Evolutionary conservation across 1,140 invertebrate species (phyloP).

Genomic region (Brachionus rotundiformis): DNA sequence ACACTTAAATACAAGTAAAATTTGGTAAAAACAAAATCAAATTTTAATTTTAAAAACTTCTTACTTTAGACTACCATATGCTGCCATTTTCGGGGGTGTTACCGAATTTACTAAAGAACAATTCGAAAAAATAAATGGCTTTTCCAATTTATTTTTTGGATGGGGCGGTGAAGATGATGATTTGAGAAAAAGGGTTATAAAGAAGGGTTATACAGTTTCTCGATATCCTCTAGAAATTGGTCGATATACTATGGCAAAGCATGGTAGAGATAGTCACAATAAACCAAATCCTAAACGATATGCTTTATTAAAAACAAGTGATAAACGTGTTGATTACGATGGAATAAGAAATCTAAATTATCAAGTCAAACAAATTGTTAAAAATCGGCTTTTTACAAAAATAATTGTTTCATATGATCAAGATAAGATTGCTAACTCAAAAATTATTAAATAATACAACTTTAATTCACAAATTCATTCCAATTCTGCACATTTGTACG

Average conservation of each 20-base stretch:
- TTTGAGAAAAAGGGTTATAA: slow-evolving; percentile 67
- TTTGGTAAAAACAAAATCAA: background rate
- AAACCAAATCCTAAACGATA: slow-evolving; percentile 32
- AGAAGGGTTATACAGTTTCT: slow-evolving; percentile 77
- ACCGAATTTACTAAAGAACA: slow-evolving; percentile 53
- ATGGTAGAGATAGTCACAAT: slow-evolving; percentile 60
- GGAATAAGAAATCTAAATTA: slow-evolving; percentile 18
- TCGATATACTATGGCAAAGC: slow-evolving; percentile 84
- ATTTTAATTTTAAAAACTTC: background rate
- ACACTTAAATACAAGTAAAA: slow-evolving; percentile 48
- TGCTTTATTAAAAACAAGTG: slow-evolving; percentile 10
- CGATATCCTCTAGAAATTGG: slow-evolving; percentile 82
- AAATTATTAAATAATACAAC: background rate
- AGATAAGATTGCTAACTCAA: slow-evolving; percentile 5
- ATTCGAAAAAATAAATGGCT: slow-evolving; percentile 53
- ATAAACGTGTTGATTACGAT: background rate
- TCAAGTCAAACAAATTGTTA: background rate
- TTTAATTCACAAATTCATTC: background rate
- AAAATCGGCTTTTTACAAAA: slow-evolving; percentile 33
- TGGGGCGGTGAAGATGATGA: slow-evolving; percentile 53
- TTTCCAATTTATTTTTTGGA: slow-evolving; percentile 53
- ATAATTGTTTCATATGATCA: slow-evolving; percentile 26
- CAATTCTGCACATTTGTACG: background rate
- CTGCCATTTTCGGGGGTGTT: slow-evolving; percentile 53
- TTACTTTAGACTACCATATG: slow-evolving; percentile 53